Percentiles rank a stretch among this genome's conserved stretches.
phyloP scores from a whole-genome alignment of 1,140 invertebrate genomes.

The Lordiphosa mommai region DNA sequence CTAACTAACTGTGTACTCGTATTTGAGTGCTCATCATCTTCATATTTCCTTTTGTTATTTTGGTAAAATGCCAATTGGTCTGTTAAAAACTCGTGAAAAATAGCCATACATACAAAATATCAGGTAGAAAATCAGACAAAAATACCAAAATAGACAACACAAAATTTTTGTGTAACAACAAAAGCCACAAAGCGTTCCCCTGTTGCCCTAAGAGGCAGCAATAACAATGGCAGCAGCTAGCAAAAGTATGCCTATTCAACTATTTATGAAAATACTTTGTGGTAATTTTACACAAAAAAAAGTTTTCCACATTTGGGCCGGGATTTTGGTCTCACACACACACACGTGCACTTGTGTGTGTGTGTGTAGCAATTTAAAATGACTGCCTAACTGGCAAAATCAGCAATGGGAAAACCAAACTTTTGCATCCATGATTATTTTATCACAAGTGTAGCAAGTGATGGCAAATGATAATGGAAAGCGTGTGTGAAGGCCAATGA shows the following conservation, averaged over 20 bases:
- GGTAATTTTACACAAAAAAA: slow-evolving; percentile 42
- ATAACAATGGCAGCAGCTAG: slow-evolving; percentile 11
- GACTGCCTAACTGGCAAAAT: slow-evolving; percentile 26
- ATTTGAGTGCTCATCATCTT: not conserved
- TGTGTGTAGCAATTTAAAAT: slow-evolving; percentile 7
- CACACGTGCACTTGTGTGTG: not conserved
- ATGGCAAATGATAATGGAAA: slow-evolving; percentile 21
- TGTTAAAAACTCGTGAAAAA: slow-evolving; percentile 34
- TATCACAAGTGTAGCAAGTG: not conserved
- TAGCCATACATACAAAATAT: slow-evolving; percentile 23
- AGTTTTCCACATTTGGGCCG: slow-evolving; percentile 11
- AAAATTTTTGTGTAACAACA: slow-evolving; percentile 37
- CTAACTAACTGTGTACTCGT: not conserved
- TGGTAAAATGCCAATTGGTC: slow-evolving; percentile 34
- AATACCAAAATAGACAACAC: slow-evolving; percentile 40
- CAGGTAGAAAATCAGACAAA: slow-evolving; percentile 49
- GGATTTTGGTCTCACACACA: slow-evolving; percentile 5
- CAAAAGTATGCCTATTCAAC: slow-evolving; percentile 62
- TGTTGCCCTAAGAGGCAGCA: slow-evolving; percentile 12
- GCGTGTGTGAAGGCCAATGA: not conserved
- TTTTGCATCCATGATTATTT: not conserved
- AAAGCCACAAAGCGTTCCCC: slow-evolving; percentile 40
- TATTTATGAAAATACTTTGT: slow-evolving; percentile 73
- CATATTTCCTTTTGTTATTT: not conserved
- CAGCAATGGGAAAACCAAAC: slow-evolving; percentile 20